A percentile compares a stretch with the other conserved stretches of the same genome.
phyloP scores from a whole-genome alignment of 2,797 vertebrate species.

The Synanceia verrucosa region DNA sequence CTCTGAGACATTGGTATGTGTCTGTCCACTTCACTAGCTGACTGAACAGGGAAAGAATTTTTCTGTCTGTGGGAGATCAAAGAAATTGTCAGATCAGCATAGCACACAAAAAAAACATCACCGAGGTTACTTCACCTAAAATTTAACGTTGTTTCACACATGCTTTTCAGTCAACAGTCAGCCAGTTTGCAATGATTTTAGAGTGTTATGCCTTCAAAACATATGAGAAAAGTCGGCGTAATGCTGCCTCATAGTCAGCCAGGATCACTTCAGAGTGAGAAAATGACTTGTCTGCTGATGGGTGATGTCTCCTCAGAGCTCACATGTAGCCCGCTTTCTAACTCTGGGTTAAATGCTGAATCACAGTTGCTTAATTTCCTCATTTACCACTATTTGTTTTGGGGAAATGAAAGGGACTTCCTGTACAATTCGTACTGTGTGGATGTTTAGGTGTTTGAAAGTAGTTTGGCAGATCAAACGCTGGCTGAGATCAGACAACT shows the following conservation, averaged over 20 bases:
- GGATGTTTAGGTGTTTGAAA: background rate
- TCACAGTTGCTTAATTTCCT: conserved; percentile 8
- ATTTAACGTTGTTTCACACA: background rate
- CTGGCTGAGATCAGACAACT: background rate
- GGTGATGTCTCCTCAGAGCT: background rate
- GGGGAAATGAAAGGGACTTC: conserved; percentile 11
- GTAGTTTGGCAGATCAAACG: background rate
- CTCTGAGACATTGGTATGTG: background rate
- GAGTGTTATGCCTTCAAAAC: background rate
- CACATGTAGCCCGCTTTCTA: background rate
- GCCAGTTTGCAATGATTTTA: background rate
- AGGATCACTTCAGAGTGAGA: background rate
- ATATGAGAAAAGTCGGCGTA: background rate
- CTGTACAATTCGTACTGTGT: background rate
- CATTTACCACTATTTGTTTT: background rate
- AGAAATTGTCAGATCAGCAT: background rate
- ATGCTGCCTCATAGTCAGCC: background rate
- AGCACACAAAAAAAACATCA: background rate
- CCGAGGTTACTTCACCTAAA: background rate
- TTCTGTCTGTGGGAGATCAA: background rate
- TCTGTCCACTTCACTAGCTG: conserved; percentile 7
- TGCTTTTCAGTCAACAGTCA: background rate
- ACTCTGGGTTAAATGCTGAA: background rate
- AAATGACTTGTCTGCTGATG: background rate
- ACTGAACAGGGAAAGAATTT: conserved; percentile 19